Evolutionary conservation across 2,113 vertebrate species (phyloP), one percentile per base, ranked within the genome.

Genomic region (Myrmecobius fasciatus): DNA sequence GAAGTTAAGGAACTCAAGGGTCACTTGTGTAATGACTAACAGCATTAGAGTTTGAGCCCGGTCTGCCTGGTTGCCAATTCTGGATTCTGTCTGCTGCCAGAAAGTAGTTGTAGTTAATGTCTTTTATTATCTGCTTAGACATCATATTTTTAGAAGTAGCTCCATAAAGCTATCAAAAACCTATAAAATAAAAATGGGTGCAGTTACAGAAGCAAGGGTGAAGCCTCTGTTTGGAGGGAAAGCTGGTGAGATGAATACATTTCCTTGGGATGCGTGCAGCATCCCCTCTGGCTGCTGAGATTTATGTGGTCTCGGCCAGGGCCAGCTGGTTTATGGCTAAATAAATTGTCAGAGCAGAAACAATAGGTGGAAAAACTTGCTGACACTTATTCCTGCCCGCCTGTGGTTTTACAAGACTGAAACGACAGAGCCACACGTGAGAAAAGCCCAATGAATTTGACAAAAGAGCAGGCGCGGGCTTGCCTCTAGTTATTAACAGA

Each of bases 311-410:
- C 26, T 67, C 91, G 52, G 67, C 83, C 91, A 96, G 52, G 0
- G 46, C 36, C 94, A 53, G 91, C 54, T 91, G 92, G 48, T 93
- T 98, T 97, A 96, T 97, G 96, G 95, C 96, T 97, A 90, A 95
- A 24, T 97, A 96, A 97, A 97, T 96, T 89, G 56, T 95, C 91
- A 52, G 48, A 83, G 89, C 93, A 95, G 96, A 94, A 95, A 96
- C 89, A 95, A 89, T 92, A 94, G 92, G 89, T 94, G 91, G 91
- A 91, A 94, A 96, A 92, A 52, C 22, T 49, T 94, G 89, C 53
- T 8, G 25, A n/a, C 52, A 20, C 36, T 28, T 22, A 8, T 12
- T 4, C 36, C 52, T 0, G 8, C 36, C 52, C 0, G 8, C 51
- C 75, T 91, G 43, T 89, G 93, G 89, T 95, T 95, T 95, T 96